Base-by-base conservation (phyloP, 2,113 vertebrate species). In the Tor tambroides region DNA sequence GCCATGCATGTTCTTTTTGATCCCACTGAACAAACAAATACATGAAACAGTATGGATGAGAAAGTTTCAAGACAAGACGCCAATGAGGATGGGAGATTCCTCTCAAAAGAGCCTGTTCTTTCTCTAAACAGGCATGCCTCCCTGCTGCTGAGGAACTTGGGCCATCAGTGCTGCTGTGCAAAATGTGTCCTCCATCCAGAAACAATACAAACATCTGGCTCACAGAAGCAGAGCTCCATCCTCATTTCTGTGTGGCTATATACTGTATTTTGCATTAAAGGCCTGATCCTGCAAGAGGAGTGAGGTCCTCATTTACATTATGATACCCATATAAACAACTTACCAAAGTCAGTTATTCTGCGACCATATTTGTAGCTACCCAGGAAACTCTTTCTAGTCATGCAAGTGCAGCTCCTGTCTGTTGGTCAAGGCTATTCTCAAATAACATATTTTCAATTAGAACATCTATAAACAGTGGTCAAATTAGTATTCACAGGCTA, bases 131-230 rank as follows among this genome's bases (percentile, higher is more conserved):
- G 82, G 87, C 86, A 71, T 90, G 38, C 56, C 41, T 84, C 74
- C 84, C 86, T 35, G 51, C 86, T 89, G 83, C 38, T 86, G 74
- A 75, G 85, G 87, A 87, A 85, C 78, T 87, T 89, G 87, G 88
- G 87, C 87, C 85, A 88, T 87, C 88, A 86, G 65, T 85, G 90
- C 54, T 23, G 28, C 78, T 72, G 83, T 65, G 85, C 82, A 81
- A 85, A 86, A 89, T 91, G 90, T 93, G 92, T 92, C 92, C 74
- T 85, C 6, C 86, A 87, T 85, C 49, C 76, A 72, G 63, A 43
- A 75, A 21, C 26, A 71, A 81, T 86, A 81, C 86, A 87, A 91
- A 92, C 94, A 95, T 95, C 95, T 95, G 94, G 94, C 80, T 86
- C 71, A 87, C 92, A 95, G 93, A 94, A 90, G 80, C 35, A 30